Conservation (phyloP, 2,797 vertebrate species). For the Coccyzus lansbergi region DNA sequence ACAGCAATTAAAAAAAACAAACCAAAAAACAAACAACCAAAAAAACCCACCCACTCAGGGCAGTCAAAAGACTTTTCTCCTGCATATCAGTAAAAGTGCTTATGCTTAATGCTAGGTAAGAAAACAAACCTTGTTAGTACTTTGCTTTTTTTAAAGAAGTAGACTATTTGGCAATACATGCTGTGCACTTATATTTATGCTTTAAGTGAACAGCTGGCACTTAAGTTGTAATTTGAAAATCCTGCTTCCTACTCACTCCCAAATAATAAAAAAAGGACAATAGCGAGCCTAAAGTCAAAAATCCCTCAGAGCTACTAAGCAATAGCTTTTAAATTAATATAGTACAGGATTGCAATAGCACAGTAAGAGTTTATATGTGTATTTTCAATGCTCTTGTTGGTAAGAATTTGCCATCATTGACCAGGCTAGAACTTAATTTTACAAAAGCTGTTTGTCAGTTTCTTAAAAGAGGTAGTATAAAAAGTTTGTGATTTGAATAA, state of each 20-base stretch:
- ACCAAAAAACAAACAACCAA: too few species aligned
- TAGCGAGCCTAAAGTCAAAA: conserved; percentile 2
- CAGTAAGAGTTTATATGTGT: conserved; percentile 9
- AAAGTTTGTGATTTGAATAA: conserved; percentile 61
- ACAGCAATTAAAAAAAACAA: conserved; percentile 41
- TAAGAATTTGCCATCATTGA: neutral
- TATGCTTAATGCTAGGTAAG: neutral
- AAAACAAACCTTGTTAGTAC: neutral
- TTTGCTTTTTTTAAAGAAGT: neutral
- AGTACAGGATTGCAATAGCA: neutral
- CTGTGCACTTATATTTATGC: conserved; percentile 21
- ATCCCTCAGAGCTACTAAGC: conserved; percentile 18
- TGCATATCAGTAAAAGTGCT: neutral
- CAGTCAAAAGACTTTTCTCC: neutral
- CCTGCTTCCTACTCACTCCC: neutral
- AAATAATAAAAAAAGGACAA: neutral
- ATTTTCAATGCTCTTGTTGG: neutral
- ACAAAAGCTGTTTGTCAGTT: conserved; percentile 29
- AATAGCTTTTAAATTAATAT: conserved; percentile 31
- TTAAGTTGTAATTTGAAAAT: conserved; percentile 39
- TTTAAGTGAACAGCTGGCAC: conserved; percentile 44
- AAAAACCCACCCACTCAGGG: neutral
- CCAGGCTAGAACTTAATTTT: neutral
- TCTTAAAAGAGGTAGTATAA: conserved; percentile 76
- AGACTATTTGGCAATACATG: conserved; percentile 18